Percentiles rank a stretch among this genome's conserved stretches.
These are phyloP conservation scores for Tribolium freemani DNA, from an alignment of 2,888 invertebrate species.

Conservation along the genomic window DNA sequence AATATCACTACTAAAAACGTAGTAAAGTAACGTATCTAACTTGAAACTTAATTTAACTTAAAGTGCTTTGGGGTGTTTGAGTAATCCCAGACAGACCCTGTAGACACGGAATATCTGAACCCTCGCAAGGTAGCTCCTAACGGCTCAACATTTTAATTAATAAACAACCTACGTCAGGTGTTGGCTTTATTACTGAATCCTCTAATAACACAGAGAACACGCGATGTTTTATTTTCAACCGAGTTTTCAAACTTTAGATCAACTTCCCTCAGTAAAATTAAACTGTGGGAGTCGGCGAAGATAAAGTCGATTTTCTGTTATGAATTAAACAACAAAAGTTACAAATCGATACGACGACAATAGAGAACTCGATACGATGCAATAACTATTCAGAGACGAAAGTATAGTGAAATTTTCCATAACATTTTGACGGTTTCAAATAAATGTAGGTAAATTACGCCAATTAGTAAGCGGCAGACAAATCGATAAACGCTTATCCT, in stretches of 20 bases:
- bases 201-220: neutral
- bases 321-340: constrained; percentile 17
- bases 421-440: neutral
- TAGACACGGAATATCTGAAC: neutral
- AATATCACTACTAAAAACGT: neutral
- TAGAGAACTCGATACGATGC: neutral
- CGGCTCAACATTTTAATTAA: constrained; percentile 21
- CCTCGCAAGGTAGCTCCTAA: neutral
- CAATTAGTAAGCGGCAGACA: constrained; percentile 1
- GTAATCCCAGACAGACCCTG: neutral
- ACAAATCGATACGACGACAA: constrained; percentile 5
- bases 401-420: no score
- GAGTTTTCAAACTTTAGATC: neutral
- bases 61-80: neutral
- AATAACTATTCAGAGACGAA: neutral
- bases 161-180: constrained; percentile 14
- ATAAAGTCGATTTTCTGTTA: constrained; percentile 17
- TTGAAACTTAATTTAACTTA: neutral
- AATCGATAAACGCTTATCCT: constrained; percentile 25
- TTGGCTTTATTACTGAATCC: neutral
- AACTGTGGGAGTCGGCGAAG: neutral
- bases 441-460: constrained; percentile 20
- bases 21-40: neutral
- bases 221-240: constrained; percentile 5
- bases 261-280: neutral